Conservation (phyloP, 2,888 invertebrate genomes). For the Homarus gammarus region DNA sequence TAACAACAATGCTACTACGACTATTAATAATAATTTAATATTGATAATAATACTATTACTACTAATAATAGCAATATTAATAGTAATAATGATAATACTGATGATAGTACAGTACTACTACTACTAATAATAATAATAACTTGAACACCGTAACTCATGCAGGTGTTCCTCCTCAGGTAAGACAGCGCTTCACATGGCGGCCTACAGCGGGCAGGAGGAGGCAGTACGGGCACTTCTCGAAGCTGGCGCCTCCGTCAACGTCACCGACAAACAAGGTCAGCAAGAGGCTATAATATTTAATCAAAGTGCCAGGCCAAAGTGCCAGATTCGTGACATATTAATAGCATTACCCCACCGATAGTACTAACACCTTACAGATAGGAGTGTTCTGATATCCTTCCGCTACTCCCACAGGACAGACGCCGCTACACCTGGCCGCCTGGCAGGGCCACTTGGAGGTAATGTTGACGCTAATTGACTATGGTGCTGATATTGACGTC, state of each 20-base stretch:
- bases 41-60: too few relatives aligned
- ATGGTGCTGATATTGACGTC: background rate
- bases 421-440: conserved; percentile 4
- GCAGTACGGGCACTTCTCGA: background rate
- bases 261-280: background rate
- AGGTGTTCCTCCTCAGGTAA: background rate
- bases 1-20: too few relatives aligned
- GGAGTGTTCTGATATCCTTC: background rate
- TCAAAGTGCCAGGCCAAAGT: background rate
- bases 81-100: background rate
- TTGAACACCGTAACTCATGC: too few relatives aligned
- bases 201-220: conserved; percentile 13
- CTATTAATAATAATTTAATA: too few relatives aligned
- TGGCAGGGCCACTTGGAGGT: background rate
- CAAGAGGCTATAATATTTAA: background rate
- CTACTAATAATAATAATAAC: background rate
- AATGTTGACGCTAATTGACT: background rate
- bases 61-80: background rate
- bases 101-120: background rate
- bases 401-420: background rate
- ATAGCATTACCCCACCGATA: too few relatives aligned
- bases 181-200: conserved; percentile 25
- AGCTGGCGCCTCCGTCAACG: background rate
- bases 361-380: too few relatives aligned
- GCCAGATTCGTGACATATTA: too few relatives aligned